A percentile compares a stretch with the other conserved stretches of the same genome.
These are phyloP conservation scores for Cotesia congregata DNA, from an alignment of 2,888 invertebrate genomes.

Conservation along the genomic window DNA sequence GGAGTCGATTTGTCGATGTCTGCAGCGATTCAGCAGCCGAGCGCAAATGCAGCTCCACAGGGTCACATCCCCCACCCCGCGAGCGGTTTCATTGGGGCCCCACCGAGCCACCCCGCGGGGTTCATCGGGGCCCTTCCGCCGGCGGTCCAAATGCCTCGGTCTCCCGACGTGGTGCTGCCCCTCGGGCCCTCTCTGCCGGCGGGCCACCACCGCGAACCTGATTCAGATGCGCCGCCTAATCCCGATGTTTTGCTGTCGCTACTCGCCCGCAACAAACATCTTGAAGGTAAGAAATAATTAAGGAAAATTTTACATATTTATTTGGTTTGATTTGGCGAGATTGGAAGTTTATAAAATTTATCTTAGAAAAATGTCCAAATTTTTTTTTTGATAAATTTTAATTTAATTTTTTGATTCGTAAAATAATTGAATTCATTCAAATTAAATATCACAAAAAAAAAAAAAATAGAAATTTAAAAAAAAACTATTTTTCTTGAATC, in stretches of 20 bases:
- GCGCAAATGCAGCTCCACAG: constrained; percentile 47
- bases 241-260: constrained; percentile 89
- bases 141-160: constrained; percentile 53
- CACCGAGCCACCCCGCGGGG: constrained; percentile 54
- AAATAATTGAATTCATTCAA: too few species aligned
- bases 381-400: not conserved
- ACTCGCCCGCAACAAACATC: constrained; percentile 87
- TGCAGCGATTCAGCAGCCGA: constrained; percentile 64
- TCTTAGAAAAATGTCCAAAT: too few species aligned
- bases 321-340: not conserved
- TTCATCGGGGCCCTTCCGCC: constrained; percentile 45
- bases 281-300: constrained; percentile 81
- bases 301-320: not conserved
- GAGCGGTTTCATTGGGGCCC: constrained; percentile 12
- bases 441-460: too few species aligned
- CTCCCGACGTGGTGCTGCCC: constrained; percentile 55
- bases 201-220: constrained; percentile 51
- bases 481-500: not conserved
- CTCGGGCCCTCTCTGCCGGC: constrained; percentile 69
- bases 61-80: constrained; percentile 48
- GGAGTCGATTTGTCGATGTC: constrained; percentile 70
- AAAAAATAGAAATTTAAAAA: not conserved
- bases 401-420: too few species aligned
- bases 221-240: constrained; percentile 76
- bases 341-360: not conserved